phyloP scores from a whole-genome alignment of 2,113 vertebrate genomes.

The Arothron firmamentum region DNA sequence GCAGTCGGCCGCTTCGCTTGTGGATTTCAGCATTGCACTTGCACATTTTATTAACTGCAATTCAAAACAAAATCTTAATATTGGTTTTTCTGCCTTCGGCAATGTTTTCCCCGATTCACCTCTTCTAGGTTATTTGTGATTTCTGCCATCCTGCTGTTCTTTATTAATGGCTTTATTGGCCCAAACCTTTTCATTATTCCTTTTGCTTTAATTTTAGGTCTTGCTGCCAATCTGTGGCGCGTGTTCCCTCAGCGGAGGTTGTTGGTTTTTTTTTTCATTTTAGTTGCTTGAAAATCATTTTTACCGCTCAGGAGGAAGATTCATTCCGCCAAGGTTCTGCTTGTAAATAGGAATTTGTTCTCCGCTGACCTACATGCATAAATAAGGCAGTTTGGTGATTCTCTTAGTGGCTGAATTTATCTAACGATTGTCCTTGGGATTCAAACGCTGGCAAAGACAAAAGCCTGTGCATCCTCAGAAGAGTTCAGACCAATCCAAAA shows the following conservation, averaged over 20 bases:
- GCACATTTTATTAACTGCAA: slow-evolving; percentile 16
- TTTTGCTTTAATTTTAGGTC: slow-evolving; percentile 13
- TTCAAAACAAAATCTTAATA: slow-evolving; percentile 16
- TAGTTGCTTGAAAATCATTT: slow-evolving; percentile 13
- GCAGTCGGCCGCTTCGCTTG: too few relatives aligned
- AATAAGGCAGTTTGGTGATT: slow-evolving; percentile 37
- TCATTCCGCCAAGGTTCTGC: slow-evolving; percentile 45
- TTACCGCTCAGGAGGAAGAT: slow-evolving; percentile 4
- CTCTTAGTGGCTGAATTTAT: slow-evolving; percentile 5
- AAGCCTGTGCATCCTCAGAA: slow-evolving; percentile 8
- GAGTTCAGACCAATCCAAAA: slow-evolving; percentile 6
- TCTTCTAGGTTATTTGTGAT: slow-evolving; percentile 10
- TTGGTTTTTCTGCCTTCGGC: slow-evolving; percentile 19
- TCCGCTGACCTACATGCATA: slow-evolving; percentile 41
- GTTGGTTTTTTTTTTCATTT: background rate
- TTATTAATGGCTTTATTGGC: background rate
- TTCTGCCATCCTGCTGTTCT: slow-evolving; percentile 31
- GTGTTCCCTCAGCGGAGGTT: slow-evolving; percentile 11
- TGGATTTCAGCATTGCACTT: slow-evolving; percentile 6
- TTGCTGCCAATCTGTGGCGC: slow-evolving; percentile 14
- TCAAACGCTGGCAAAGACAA: slow-evolving; percentile 14
- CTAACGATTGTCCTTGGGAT: slow-evolving; percentile 38
- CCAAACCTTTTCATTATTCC: slow-evolving; percentile 30
- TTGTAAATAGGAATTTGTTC: slow-evolving; percentile 42
- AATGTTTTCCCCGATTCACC: slow-evolving; percentile 19